These are phyloP conservation scores for Phoebastria nigripes DNA, from an alignment of 2,797 vertebrate species.

Conservation along the genomic window DNA sequence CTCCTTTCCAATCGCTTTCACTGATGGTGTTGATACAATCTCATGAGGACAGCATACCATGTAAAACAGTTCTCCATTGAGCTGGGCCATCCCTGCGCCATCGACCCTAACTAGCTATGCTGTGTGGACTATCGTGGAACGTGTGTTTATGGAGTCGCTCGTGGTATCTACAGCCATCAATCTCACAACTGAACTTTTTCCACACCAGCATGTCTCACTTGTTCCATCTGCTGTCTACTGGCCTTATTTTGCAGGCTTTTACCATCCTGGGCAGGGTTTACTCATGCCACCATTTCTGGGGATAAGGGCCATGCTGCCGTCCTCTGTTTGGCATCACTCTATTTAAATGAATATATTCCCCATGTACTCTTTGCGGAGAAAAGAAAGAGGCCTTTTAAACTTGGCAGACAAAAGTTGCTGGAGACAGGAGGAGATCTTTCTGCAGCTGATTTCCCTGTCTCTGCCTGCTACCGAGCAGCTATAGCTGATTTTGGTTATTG, in stretches of 20 bases:
- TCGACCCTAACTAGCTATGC: background rate
- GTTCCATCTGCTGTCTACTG: background rate
- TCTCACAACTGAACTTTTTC: background rate
- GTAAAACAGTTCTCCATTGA: background rate
- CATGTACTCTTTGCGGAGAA: background rate
- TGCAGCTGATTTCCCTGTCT: background rate
- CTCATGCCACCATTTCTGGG: background rate
- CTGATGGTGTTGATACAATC: background rate
- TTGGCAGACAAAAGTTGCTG: background rate
- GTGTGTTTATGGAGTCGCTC: accelerated
- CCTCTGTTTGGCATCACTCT: background rate
- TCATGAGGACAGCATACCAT: background rate
- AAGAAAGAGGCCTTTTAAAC: background rate
- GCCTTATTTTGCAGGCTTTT: background rate
- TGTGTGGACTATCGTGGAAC: accelerated
- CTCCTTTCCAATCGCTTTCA: background rate
- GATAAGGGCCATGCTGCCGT: background rate
- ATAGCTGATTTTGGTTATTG: background rate
- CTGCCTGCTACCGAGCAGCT: background rate
- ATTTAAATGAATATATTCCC: background rate
- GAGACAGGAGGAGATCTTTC: background rate
- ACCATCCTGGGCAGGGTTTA: background rate
- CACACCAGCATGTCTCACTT: background rate
- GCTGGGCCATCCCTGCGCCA: too few species aligned
- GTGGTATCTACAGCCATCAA: accelerated